Base-by-base conservation (phyloP, 2,888 invertebrate species). In the Drosophila kambysellisi region DNA sequence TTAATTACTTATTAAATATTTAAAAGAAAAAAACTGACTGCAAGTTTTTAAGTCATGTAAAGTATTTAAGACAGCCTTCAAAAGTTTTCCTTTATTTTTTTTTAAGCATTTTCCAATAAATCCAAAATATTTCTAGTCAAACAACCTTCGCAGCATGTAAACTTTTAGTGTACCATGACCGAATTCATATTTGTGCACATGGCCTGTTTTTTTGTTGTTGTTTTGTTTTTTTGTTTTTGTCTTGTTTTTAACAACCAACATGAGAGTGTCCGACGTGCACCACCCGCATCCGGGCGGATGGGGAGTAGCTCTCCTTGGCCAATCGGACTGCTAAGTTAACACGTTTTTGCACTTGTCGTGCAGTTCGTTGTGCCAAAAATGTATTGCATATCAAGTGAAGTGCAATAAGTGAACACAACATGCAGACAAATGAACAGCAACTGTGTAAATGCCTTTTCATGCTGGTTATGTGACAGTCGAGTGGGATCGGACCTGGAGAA, bases 321-420 rank as follows among this genome's bases (percentile, higher is more conserved):
- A 33, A 54, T n/a, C 43, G 51, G 37, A 64, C 61, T 71, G 67
- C 73, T 64, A 79, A 77, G 73, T 72, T 79, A 82, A 84, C 88
- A 84, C 85, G 83, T 72, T 85, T 88, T 85, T 77, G 77, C 88
- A 88, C 85, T 88, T 76, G 85, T 83, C 76, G 68, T 56, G 68
- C 67, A 60, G 71, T 67, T 70, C 66, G 60, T 61, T 51, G 69
- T 70, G 50, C 66, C 53, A 76, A 82, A 80, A 70, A 60, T 67
- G 71, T 79, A 79, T 79, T 79, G 76, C 82, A 88, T 87, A 87
- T 87, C 79, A 74, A 87, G 76, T 83, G 81, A 69, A 68, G 62
- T 68, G 66, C 63, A 81, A 67, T 72, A 74, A 81, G 71, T 79
- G 70, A 74, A 52, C 56, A 54, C 60, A 59, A 61, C 73, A 74